Evolutionary conservation across 2,797 vertebrate genomes (phyloP).

Genomic region (Trachops cirrhosus): DNA sequence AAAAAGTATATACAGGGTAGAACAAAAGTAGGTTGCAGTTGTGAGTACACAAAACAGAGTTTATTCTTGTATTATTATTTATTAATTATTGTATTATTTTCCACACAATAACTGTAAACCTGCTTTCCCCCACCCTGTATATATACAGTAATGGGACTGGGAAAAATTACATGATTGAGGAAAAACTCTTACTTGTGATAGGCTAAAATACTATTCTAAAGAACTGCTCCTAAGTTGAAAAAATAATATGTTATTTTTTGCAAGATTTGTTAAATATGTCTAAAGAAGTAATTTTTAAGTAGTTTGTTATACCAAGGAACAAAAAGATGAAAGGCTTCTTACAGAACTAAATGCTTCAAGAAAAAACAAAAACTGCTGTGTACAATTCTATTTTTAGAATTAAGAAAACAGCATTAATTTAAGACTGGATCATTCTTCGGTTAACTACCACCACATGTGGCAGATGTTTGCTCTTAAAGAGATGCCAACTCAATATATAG

Average conservation of each 20-base stretch:
- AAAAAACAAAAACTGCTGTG: constrained; percentile 43
- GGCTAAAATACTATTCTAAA: neutral
- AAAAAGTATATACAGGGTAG: neutral
- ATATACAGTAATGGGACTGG: neutral
- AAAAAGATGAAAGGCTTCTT: constrained; percentile 40
- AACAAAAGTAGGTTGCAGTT: neutral
- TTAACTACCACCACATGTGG: constrained; percentile 68
- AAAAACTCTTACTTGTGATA: neutral
- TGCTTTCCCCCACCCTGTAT: neutral
- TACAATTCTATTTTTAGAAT: constrained; percentile 64
- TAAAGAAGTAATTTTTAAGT: constrained; percentile 38
- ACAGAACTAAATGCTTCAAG: constrained; percentile 42
- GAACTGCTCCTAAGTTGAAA: neutral
- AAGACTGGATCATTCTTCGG: constrained; percentile 68
- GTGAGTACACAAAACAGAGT: neutral
- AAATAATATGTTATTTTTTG: neutral
- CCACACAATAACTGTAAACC: neutral
- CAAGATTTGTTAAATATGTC: neutral
- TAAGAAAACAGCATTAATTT: constrained; percentile 63
- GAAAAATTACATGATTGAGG: neutral
- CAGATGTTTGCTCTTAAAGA: constrained; percentile 73
- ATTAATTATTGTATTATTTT: neutral
- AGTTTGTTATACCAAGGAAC: constrained; percentile 17
- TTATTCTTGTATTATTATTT: neutral
- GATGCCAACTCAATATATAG: constrained; percentile 65